Evolutionary conservation across 2,113 vertebrate species (phyloP).

Genomic region (Antigone vipio): DNA sequence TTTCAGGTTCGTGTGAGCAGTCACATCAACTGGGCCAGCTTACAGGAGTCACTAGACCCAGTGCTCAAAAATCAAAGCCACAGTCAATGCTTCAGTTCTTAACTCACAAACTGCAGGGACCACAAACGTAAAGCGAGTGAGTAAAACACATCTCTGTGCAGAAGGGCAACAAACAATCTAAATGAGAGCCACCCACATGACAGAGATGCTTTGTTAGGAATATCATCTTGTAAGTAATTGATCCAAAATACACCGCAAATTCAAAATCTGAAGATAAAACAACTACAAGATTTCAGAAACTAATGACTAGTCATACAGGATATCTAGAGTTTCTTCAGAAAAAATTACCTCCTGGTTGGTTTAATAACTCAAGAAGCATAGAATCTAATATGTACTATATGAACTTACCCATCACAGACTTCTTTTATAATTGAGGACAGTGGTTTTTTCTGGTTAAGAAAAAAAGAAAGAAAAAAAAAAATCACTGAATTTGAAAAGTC

Average conservation of each 20-base stretch:
- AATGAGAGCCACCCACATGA: background rate
- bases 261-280: background rate
- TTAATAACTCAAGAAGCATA: background rate
- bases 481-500: background rate
- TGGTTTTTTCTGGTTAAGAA: conserved; percentile 89
- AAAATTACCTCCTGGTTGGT: background rate
- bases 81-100: background rate
- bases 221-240: background rate
- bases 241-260: background rate
- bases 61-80: background rate
- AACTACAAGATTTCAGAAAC: background rate
- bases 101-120: background rate
- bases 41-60: background rate
- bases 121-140: rapidly evolving
- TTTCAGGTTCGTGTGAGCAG: background rate
- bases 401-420: conserved; percentile 96
- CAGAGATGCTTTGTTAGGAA: background rate
- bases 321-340: background rate
- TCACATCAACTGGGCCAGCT: background rate
- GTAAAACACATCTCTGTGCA: background rate
- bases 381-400: background rate
- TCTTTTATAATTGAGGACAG: conserved; percentile 97
- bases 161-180: background rate
- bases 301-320: background rate
- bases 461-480: background rate